Evolutionary conservation across 2,888 invertebrate genomes (phyloP), one percentile per base, ranked within the genome.

Genomic region (Palloptera scutellata): DNA sequence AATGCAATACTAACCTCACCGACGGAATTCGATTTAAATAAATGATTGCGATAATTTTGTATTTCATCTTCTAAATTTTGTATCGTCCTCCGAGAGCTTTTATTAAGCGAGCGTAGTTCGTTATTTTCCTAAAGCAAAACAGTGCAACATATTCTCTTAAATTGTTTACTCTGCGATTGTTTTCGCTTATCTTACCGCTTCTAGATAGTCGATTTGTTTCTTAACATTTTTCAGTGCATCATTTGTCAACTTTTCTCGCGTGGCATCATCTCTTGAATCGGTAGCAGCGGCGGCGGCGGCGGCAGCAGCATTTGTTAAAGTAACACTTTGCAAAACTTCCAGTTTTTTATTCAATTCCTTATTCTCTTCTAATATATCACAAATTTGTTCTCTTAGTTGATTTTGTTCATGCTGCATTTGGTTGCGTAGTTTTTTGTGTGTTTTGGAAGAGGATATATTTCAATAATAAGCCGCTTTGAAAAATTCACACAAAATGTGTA

Each of bases 11-110:
- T 71, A 70, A 79, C 77, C 74, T 79, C 76, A 66, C 73, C 69
- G 61, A 73, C 66, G 6, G 79, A 73, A 57, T 69, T 76, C 10
- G 73, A 70, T 48, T 64, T 67, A 65, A 60, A 73, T 30, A 83
- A 53, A 63, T 81, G 80, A 43, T 70, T 72, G 0, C 80, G 78
- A 76, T 89, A 89, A 30, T 87, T 84, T 80, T 87, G 88, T 3
- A 92, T 81, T 83, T 92, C 91, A 19, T 86, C 87, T 78, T 93
- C 92, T 67, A 92, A 84, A 60, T 87, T 87, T 48, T 89, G 88
- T 59, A 92, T 89, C 0, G 90, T 89, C 77, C 88, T 88, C 69
- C 91, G 86, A 0, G 91, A 88, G 69, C 89, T 89, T 79, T 90
- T 89, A 89, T 91, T 92, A 45, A 92, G 79, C 17, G 89, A 87